Conservation (phyloP, 2,113 vertebrate species). For the Spilogale gracilis region DNA sequence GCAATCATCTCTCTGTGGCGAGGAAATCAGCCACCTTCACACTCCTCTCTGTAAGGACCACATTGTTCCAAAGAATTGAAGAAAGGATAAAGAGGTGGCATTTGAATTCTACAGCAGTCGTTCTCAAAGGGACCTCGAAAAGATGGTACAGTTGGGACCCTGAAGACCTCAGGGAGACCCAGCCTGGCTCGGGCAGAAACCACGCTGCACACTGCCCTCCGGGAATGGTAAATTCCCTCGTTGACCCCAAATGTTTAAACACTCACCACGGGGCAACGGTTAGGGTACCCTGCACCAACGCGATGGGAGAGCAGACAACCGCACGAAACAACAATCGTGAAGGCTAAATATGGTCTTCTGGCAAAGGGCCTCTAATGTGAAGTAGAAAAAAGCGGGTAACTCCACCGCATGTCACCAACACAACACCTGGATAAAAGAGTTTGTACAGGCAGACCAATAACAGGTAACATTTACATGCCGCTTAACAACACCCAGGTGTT, state of each 20-base stretch:
- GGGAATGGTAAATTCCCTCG: background rate
- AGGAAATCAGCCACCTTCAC: background rate
- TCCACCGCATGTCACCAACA: background rate
- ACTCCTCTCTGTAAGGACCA: background rate
- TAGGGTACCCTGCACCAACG: background rate
- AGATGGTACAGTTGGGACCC: background rate
- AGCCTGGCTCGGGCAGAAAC: background rate
- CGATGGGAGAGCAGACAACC: background rate
- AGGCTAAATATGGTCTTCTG: background rate
- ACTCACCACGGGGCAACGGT: too few species aligned
- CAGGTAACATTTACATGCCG: background rate
- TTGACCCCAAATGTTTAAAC: background rate
- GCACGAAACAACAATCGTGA: background rate
- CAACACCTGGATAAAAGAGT: accelerated
- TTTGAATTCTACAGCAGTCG: accelerated
- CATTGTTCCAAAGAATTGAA: background rate
- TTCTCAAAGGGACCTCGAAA: background rate
- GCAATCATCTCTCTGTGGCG: background rate
- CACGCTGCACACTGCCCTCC: background rate
- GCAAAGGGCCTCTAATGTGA: background rate
- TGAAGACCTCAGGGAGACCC: background rate
- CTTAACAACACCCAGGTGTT: background rate
- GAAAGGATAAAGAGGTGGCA: background rate
- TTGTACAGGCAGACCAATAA: background rate
- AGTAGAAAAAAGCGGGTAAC: background rate